Evolutionary conservation across 2,888 invertebrate species (phyloP).

Genomic region (Serrognathus titanus): DNA sequence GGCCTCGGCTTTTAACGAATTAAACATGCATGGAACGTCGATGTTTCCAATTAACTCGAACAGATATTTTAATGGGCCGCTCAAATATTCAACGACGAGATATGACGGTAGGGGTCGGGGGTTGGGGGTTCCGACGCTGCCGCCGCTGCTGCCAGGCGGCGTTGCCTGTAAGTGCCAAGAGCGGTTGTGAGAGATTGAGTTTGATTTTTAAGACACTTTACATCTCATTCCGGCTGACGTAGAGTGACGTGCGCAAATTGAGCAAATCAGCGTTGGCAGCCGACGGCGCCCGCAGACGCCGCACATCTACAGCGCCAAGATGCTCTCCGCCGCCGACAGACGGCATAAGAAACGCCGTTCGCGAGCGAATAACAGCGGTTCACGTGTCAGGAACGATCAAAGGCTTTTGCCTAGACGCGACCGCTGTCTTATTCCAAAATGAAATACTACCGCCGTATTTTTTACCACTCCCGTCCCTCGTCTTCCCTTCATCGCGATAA

Average conservation of each 20-base stretch:
- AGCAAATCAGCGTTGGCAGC: slow-evolving; percentile 47
- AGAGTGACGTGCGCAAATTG: slow-evolving; percentile 48
- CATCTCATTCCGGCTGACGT: slow-evolving; percentile 46
- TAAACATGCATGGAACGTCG: slow-evolving; percentile 44
- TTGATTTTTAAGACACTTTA: slow-evolving; percentile 50
- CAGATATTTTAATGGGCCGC: slow-evolving; percentile 23
- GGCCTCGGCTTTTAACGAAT: slow-evolving; percentile 41
- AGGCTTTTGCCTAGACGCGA: not conserved
- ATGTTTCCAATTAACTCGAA: slow-evolving; percentile 42
- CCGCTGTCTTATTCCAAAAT: too few relatives aligned
- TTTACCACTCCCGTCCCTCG: too few relatives aligned
- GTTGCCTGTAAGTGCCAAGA: slow-evolving; percentile 31
- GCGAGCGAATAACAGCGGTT: slow-evolving; percentile 14
- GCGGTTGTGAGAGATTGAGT: slow-evolving; percentile 39
- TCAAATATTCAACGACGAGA: slow-evolving; percentile 18
- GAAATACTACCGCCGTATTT: too few relatives aligned
- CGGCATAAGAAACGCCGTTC: slow-evolving; percentile 15
- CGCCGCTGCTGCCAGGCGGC: slow-evolving; percentile 7
- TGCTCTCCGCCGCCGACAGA: slow-evolving; percentile 15
- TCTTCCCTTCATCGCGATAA: too few relatives aligned
- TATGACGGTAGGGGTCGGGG: not conserved
- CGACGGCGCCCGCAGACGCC: slow-evolving; percentile 10
- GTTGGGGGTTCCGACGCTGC: not conserved
- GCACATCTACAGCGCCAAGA: slow-evolving; percentile 11
- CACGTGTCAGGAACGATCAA: slow-evolving; percentile 17